Percentiles rank a stretch among this genome's conserved stretches.
Conservation (phyloP, 2,797 vertebrate species). For the Octomys mimax region DNA sequence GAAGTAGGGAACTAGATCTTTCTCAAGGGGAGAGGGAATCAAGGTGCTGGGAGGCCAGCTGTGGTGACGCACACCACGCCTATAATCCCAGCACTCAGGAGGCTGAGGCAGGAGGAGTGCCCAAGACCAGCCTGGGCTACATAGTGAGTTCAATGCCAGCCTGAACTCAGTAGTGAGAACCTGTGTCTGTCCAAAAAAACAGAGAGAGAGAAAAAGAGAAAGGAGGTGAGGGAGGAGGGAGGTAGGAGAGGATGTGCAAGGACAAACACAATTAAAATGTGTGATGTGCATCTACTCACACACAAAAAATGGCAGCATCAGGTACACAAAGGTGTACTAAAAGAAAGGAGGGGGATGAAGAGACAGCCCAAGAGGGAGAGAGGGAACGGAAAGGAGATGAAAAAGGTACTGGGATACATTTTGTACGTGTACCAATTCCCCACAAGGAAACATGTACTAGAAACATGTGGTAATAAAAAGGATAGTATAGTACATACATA, state of each 20-base stretch:
- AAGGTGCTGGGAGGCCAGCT: not conserved
- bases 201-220: not conserved
- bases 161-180: not conserved
- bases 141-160: not conserved
- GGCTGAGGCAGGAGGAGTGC: not conserved
- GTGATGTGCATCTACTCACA: not conserved
- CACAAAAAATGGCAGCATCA: not conserved
- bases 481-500: not conserved
- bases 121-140: not conserved
- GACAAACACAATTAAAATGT: not conserved
- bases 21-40: not conserved
- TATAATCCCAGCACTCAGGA: not conserved
- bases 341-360: not conserved
- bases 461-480: not conserved
- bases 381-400: not conserved
- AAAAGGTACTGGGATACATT: not conserved
- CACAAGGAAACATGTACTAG: not conserved
- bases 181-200: not conserved
- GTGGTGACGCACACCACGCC: not conserved
- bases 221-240: not conserved
- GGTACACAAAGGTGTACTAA: not conserved
- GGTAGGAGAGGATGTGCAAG: not conserved
- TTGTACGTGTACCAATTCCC: not conserved
- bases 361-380: not conserved
- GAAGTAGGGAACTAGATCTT: not conserved